These are phyloP conservation scores for Pitta sordida DNA, from an alignment of 2,113 vertebrate genomes.

Conservation along the genomic window DNA sequence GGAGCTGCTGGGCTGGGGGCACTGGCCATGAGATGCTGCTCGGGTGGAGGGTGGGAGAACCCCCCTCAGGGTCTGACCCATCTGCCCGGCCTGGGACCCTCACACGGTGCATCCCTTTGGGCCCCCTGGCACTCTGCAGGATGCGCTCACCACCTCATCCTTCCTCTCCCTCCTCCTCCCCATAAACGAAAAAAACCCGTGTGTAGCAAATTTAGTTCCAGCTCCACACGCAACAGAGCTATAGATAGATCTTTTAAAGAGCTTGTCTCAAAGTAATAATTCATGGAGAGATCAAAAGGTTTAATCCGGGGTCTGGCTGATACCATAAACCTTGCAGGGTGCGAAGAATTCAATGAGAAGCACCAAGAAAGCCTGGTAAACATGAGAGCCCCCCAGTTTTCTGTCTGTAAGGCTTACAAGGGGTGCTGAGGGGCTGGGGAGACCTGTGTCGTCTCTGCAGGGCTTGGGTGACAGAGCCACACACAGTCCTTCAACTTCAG, in stretches of 20 bases:
- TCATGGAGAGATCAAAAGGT: conserved; percentile 48
- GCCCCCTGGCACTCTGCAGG: background rate
- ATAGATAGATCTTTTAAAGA: conserved; percentile 43
- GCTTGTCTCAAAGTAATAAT: conserved; percentile 47
- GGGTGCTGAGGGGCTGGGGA: background rate
- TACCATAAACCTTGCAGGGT: background rate
- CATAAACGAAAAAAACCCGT: background rate
- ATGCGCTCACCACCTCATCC: background rate
- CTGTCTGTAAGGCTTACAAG: background rate
- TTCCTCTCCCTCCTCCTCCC: background rate
- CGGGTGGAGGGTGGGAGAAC: background rate
- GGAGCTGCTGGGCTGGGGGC: background rate
- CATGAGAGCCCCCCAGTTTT: conserved; percentile 13
- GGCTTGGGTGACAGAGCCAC: background rate
- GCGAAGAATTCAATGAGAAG: background rate
- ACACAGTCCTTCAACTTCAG: background rate
- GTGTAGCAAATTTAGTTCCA: background rate
- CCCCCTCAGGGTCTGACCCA: background rate
- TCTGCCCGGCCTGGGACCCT: background rate
- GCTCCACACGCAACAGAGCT: background rate
- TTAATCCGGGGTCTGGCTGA: conserved; percentile 22
- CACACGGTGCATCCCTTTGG: background rate
- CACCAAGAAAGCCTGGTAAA: conserved; percentile 3
- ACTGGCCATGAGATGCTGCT: background rate
- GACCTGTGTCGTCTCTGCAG: background rate